Conservation (phyloP, 2,888 invertebrate species). For the Creontiades dilutus region DNA sequence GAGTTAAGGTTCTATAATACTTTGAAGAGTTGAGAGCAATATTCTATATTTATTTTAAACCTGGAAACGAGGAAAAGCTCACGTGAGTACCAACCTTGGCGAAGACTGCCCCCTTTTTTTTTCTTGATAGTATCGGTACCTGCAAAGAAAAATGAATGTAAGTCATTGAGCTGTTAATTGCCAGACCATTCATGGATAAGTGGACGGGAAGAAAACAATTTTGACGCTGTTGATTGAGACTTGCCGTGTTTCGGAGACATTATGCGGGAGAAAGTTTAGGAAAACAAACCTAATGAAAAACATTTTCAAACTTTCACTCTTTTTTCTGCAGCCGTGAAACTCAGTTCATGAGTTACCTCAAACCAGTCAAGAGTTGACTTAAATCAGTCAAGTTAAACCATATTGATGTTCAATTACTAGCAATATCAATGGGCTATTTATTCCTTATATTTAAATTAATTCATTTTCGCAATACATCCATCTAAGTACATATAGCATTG, state of each 20-base stretch:
- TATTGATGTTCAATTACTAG: no score
- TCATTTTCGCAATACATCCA: no score
- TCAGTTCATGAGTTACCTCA: no score
- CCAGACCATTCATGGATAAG: background rate
- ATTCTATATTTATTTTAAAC: background rate
- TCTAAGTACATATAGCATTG: no score
- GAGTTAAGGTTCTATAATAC: background rate
- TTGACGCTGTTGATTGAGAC: background rate
- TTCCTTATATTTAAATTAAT: no score
- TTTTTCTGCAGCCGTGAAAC: no score
- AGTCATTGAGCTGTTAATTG: slow-evolving; percentile 22
- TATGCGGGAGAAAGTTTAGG: background rate
- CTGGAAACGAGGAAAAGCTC: slow-evolving; percentile 29
- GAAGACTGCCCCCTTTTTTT: slow-evolving; percentile 48
- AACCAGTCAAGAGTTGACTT: no score
- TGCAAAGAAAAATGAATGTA: slow-evolving; percentile 33
- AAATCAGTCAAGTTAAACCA: no score
- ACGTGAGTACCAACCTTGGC: slow-evolving; percentile 11
- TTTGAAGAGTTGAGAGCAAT: background rate
- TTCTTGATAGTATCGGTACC: slow-evolving; percentile 45
- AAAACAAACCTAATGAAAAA: no score
- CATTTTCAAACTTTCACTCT: no score
- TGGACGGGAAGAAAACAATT: background rate
- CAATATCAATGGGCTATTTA: no score
- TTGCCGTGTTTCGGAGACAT: background rate